Evolutionary conservation across 2,797 vertebrate genomes (phyloP).

Genomic region (Catharus ustulatus): DNA sequence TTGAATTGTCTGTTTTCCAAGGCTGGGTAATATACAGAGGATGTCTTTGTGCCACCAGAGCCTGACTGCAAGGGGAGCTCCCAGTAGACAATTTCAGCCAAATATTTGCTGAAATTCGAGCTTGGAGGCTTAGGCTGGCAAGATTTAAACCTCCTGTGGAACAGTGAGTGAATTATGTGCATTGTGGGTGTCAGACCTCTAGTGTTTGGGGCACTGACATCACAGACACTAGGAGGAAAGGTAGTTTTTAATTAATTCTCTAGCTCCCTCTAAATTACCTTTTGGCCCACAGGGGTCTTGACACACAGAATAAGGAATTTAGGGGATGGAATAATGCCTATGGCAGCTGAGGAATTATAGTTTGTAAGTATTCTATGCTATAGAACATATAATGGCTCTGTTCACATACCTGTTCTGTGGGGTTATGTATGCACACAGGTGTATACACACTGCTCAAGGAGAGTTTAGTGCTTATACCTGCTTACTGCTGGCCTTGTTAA

Average conservation of each 20-base stretch:
- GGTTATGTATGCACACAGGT: background rate
- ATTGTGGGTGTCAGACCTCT: background rate
- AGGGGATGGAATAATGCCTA: background rate
- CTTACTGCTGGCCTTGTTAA: background rate
- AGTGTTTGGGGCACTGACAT: background rate
- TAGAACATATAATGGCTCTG: background rate
- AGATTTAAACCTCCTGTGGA: background rate
- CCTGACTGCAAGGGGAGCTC: background rate
- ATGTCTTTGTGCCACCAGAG: background rate
- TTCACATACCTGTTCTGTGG: background rate
- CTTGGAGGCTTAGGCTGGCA: background rate
- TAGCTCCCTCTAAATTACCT: background rate
- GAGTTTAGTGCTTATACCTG: background rate
- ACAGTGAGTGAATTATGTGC: background rate
- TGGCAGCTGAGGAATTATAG: background rate
- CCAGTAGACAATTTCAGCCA: background rate
- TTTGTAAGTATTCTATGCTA: background rate
- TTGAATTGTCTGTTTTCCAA: background rate
- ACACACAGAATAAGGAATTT: background rate
- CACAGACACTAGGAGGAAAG: background rate
- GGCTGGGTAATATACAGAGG: background rate
- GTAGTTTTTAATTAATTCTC: background rate
- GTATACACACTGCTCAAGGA: background rate
- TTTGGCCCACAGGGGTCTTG: background rate
- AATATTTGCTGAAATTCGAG: background rate